phyloP scores from a whole-genome alignment of 1,140 invertebrate species.

The Diorhabda sublineata region DNA sequence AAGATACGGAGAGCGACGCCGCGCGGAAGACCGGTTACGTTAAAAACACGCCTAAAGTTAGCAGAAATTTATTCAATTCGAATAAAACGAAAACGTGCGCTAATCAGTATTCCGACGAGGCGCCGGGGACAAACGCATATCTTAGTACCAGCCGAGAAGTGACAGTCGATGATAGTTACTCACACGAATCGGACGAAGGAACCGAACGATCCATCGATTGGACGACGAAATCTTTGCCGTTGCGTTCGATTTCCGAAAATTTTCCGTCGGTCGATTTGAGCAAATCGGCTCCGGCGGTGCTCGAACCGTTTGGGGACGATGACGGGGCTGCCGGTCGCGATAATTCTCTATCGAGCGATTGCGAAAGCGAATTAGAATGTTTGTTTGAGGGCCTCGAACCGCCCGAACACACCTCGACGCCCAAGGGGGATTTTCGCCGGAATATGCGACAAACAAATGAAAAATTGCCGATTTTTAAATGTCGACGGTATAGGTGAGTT shows the following conservation, averaged over 20 bases:
- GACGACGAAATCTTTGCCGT: background rate
- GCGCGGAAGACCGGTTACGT: slow-evolving; percentile 22
- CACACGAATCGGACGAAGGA: slow-evolving; percentile 18
- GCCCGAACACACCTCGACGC: slow-evolving; percentile 43
- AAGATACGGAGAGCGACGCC: slow-evolving; percentile 11
- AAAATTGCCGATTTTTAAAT: slow-evolving; percentile 33
- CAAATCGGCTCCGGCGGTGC: slow-evolving; percentile 32
- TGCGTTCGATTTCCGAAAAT: background rate
- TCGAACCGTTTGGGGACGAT: slow-evolving; percentile 22
- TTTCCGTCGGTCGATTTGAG: slow-evolving; percentile 12
- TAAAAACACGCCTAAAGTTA: slow-evolving; percentile 41
- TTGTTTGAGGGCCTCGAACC: slow-evolving; percentile 36
- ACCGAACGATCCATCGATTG: slow-evolving; percentile 4
- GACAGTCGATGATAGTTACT: slow-evolving; percentile 25
- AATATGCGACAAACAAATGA: slow-evolving; percentile 28
- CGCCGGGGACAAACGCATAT: slow-evolving; percentile 21
- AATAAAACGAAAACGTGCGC: slow-evolving; percentile 28
- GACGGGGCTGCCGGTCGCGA: slow-evolving; percentile 27
- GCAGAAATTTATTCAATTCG: slow-evolving; percentile 42
- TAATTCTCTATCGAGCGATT: slow-evolving; percentile 29
- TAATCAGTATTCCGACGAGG: slow-evolving; percentile 42
- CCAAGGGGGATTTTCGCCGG: slow-evolving; percentile 29
- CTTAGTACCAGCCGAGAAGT: slow-evolving; percentile 24
- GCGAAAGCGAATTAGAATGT: slow-evolving; percentile 43
- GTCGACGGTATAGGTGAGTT: slow-evolving; percentile 36